Conservation (phyloP, 2,113 vertebrate genomes). For the Phylloscopus trochiloides region DNA sequence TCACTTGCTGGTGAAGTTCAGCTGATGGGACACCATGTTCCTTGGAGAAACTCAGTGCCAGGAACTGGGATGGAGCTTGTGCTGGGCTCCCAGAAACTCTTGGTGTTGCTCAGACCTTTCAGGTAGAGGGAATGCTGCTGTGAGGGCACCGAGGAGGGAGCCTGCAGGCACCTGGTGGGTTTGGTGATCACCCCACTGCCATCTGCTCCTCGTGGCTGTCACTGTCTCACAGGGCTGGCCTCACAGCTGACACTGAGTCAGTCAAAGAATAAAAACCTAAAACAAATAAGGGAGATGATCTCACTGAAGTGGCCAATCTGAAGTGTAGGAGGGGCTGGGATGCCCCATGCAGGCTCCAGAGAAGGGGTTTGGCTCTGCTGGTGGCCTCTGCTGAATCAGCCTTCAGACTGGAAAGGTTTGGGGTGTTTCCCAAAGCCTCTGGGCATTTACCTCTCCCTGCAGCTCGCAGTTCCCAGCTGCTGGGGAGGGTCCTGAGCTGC, state of each 20-base stretch:
- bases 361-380: neutral
- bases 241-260: neutral
- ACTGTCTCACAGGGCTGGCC: fast-evolving
- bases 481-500: neutral
- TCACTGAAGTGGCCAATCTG: neutral
- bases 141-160: neutral
- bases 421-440: neutral
- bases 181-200: neutral
- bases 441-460: neutral
- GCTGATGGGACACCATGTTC: neutral
- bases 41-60: neutral
- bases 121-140: neutral
- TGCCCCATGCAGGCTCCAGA: neutral
- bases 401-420: neutral
- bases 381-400: neutral
- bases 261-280: neutral
- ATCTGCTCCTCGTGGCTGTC: neutral
- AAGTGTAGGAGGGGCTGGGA: neutral
- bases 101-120: neutral
- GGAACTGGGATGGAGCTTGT: fast-evolving
- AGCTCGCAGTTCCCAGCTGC: neutral
- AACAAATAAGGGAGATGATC: neutral
- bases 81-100: neutral
- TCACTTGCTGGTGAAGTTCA: neutral
- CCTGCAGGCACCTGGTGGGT: neutral